These are phyloP conservation scores for cattle (Bos taurus) DNA, from an alignment of 2,113 vertebrate species.

Conservation along the genomic window DNA sequence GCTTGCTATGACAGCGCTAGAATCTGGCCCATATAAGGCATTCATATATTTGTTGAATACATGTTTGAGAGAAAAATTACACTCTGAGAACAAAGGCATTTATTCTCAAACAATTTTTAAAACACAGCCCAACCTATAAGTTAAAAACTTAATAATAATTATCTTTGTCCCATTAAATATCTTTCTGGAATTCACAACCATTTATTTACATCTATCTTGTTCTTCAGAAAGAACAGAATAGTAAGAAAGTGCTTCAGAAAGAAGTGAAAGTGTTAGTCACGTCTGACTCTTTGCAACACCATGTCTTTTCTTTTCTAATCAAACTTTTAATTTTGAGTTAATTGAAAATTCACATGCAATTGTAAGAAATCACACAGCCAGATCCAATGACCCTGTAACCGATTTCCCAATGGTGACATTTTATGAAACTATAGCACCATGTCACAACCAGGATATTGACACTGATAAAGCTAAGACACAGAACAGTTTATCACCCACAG, in stretches of 20 bases:
- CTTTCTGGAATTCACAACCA: not conserved
- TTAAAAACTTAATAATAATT: constrained; percentile 34
- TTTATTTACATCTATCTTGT: not conserved
- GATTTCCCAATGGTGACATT: not conserved
- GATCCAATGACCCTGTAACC: not conserved
- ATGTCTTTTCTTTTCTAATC: not conserved
- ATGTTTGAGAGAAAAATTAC: not conserved
- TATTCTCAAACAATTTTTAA: constrained; percentile 6
- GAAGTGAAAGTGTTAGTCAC: too few species aligned
- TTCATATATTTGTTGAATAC: not conserved
- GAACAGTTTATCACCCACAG: not conserved
- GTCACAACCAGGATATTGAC: not conserved
- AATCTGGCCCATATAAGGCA: not conserved
- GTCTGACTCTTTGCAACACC: too few species aligned
- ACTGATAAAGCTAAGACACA: not conserved
- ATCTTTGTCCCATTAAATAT: not conserved
- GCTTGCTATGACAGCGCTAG: not conserved
- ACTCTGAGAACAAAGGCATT: not conserved
- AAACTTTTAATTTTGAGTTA: not conserved
- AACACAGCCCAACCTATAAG: not conserved
- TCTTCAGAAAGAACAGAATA: not conserved
- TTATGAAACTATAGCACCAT: not conserved
- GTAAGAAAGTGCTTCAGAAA: too few species aligned
- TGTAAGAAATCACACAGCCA: not conserved
- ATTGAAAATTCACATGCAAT: not conserved